A percentile compares a stretch with the other conserved stretches of the same genome.
Conservation (phyloP, 2,113 vertebrate genomes). For the Leptosomus discolor region DNA sequence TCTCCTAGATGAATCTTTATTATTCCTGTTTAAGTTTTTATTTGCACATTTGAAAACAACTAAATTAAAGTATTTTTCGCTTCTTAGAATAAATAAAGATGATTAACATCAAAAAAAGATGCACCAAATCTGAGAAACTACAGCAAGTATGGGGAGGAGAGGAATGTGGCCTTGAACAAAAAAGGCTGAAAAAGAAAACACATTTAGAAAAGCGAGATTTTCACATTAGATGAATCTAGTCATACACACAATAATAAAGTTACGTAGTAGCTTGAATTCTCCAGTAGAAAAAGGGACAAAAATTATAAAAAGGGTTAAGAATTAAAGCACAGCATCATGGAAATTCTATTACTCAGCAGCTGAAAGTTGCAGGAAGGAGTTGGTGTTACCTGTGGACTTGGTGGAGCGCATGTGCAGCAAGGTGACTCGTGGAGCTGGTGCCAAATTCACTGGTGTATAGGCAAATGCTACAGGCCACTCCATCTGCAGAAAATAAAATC, state of each 20-base stretch:
- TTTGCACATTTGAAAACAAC: background rate
- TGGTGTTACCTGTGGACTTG: background rate
- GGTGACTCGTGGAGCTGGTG: rapidly evolving
- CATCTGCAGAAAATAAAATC: background rate
- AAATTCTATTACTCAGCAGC: background rate
- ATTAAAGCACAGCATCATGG: background rate
- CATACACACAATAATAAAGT: background rate
- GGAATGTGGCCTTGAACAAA: background rate
- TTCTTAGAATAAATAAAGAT: background rate
- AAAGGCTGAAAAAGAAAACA: background rate
- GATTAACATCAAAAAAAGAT: background rate
- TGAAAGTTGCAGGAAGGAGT: background rate
- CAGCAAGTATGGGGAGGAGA: background rate
- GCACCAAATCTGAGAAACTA: background rate
- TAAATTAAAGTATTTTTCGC: background rate
- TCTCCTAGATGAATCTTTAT: background rate
- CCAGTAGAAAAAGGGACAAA: background rate
- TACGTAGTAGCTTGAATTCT: background rate
- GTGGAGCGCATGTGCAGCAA: rapidly evolving
- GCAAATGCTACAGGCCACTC: background rate
- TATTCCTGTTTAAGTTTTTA: background rate
- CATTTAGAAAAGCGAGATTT: background rate
- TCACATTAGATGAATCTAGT: background rate
- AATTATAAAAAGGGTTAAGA: background rate
- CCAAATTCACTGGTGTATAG: background rate